phyloP scores from a whole-genome alignment of 2,797 vertebrate species.

The Morelia viridis region DNA sequence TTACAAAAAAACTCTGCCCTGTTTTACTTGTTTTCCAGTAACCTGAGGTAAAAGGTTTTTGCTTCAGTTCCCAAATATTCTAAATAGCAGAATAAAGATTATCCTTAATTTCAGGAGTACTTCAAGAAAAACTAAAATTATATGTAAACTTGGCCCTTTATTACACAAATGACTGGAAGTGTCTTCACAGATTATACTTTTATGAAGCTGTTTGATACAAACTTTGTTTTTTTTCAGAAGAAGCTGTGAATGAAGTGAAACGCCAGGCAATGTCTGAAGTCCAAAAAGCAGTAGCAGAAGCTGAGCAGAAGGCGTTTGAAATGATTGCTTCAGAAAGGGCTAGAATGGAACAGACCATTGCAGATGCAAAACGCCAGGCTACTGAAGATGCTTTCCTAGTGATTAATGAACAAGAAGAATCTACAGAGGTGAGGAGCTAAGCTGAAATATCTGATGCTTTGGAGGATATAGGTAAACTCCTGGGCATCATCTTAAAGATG shows the following conservation, averaged over 20 bases:
- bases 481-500: background rate
- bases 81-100: background rate
- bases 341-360: slow-evolving; percentile 96
- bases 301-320: slow-evolving; percentile 97
- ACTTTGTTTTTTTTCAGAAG: slow-evolving; percentile 82
- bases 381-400: slow-evolving; percentile 92
- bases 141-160: background rate
- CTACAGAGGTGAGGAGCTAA: slow-evolving; percentile 85
- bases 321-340: slow-evolving; percentile 94
- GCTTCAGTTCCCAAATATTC: background rate
- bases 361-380: slow-evolving; percentile 93
- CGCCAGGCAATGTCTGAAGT: slow-evolving; percentile 98
- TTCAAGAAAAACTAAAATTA: background rate
- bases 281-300: slow-evolving; percentile 95
- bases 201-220: slow-evolving; percentile 49
- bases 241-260: slow-evolving; percentile 98
- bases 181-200: background rate
- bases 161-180: background rate
- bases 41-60: background rate
- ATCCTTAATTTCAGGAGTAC: background rate
- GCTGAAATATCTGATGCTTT: background rate
- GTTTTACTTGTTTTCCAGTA: background rate
- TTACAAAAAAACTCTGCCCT: background rate
- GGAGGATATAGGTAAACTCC: background rate
- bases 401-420: slow-evolving; percentile 97